A percentile compares a stretch with the other conserved stretches of the same genome.
Evolutionary conservation across 2,113 vertebrate genomes (phyloP).

Genomic region (Rhipidura dahli): DNA sequence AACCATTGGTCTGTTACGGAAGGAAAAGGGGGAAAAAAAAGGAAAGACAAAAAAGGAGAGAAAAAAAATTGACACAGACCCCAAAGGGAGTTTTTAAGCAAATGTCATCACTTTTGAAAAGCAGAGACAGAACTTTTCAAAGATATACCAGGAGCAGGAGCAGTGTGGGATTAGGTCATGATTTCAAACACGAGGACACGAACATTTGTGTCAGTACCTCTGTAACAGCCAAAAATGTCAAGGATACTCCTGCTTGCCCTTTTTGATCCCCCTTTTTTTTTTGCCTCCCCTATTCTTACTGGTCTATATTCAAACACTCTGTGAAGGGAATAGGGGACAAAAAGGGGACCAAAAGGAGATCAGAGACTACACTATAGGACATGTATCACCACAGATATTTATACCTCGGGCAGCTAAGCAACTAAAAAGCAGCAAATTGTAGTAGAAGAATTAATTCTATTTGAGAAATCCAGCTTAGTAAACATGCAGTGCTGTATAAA

Average conservation of each 20-base stretch:
- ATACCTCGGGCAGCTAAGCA: background rate
- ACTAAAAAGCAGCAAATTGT: background rate
- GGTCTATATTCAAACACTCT: background rate
- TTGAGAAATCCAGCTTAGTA: background rate
- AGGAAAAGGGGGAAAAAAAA: slow-evolving; percentile 8
- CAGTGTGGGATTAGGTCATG: background rate
- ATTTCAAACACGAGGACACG: background rate
- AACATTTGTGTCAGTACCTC: background rate
- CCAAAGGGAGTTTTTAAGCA: background rate
- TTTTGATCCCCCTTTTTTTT: background rate
- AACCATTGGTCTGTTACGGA: slow-evolving; percentile 80
- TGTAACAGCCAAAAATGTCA: slow-evolving; percentile 8
- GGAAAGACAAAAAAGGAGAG: background rate
- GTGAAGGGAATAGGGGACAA: background rate
- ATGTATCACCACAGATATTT: background rate
- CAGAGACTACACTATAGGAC: background rate
- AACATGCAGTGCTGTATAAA: background rate
- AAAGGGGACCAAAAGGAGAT: background rate
- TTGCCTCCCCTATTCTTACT: background rate
- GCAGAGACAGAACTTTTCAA: background rate
- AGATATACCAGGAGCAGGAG: background rate
- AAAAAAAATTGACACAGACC: background rate
- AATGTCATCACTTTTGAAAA: background rate
- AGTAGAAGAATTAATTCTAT: background rate
- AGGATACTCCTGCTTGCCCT: background rate